A percentile compares a stretch with the other conserved stretches of the same genome.
Conservation (phyloP, 2,797 vertebrate species). For the Sphenopsis melanotis region DNA sequence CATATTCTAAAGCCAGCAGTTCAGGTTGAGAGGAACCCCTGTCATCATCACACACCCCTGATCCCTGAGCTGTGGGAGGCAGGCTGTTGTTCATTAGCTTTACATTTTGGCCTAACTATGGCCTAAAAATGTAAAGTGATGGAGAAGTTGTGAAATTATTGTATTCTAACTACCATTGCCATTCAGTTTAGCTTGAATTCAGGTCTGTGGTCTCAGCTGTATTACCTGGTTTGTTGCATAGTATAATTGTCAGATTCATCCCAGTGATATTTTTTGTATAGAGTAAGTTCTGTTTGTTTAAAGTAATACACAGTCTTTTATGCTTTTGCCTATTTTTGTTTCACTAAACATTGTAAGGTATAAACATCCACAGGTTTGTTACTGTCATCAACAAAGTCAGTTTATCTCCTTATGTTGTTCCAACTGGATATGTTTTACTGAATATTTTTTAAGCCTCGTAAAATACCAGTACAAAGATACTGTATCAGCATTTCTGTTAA, state of each 20-base stretch:
- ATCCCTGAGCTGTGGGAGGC: neutral
- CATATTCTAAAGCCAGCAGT: neutral
- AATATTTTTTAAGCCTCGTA: neutral
- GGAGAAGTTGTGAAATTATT: neutral
- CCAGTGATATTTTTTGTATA: neutral
- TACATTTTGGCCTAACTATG: neutral
- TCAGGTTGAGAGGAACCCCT: neutral
- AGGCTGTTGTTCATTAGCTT: neutral
- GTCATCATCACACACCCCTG: accelerated
- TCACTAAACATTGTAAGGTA: neutral
- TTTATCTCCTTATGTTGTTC: neutral
- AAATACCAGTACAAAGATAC: neutral
- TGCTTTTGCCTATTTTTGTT: neutral
- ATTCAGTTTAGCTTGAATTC: neutral
- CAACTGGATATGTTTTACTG: neutral
- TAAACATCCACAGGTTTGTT: neutral
- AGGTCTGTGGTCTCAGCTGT: neutral
- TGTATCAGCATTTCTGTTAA: neutral
- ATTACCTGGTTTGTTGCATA: neutral
- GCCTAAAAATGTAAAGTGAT: neutral
- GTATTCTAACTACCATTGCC: neutral
- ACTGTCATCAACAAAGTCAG: neutral
- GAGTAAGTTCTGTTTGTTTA: neutral
- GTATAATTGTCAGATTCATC: neutral
- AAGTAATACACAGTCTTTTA: neutral